A percentile compares a stretch with the other conserved stretches of the same genome.
Conservation (phyloP, 2,797 vertebrate species). For the Nyctibius grandis region DNA sequence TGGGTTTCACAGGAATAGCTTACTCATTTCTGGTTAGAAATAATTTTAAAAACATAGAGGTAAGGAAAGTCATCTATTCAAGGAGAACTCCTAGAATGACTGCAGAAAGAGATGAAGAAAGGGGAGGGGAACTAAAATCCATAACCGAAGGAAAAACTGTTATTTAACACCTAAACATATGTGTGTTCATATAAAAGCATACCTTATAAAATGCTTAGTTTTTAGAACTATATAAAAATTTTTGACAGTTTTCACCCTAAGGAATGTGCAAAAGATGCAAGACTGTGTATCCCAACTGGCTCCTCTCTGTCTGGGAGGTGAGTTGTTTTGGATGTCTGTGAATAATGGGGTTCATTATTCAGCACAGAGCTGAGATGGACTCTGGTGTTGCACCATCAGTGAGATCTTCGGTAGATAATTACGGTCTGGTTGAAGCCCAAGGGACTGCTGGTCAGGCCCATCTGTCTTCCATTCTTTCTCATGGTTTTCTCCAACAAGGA, state of each 20-base stretch:
- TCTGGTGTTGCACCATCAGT: background rate
- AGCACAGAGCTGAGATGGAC: background rate
- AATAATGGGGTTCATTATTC: background rate
- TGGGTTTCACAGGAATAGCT: background rate
- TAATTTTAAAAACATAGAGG: background rate
- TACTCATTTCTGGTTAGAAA: background rate
- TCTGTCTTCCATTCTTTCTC: conserved; percentile 11
- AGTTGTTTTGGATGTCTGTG: background rate
- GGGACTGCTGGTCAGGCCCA: background rate
- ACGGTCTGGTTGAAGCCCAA: background rate
- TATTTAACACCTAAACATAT: background rate
- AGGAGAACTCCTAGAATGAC: background rate
- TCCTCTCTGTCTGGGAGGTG: conserved; percentile 20
- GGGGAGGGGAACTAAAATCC: background rate
- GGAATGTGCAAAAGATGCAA: background rate
- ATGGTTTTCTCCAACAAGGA: background rate
- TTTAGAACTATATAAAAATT: background rate
- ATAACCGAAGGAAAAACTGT: background rate
- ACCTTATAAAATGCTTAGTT: background rate
- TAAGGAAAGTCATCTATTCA: background rate
- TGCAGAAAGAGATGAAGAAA: background rate
- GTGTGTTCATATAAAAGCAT: background rate
- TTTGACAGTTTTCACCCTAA: background rate
- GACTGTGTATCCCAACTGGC: background rate
- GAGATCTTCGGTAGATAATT: background rate